These are phyloP conservation scores for Drosophila robusta DNA, from an alignment of 2,888 invertebrate species.

Conservation along the genomic window DNA sequence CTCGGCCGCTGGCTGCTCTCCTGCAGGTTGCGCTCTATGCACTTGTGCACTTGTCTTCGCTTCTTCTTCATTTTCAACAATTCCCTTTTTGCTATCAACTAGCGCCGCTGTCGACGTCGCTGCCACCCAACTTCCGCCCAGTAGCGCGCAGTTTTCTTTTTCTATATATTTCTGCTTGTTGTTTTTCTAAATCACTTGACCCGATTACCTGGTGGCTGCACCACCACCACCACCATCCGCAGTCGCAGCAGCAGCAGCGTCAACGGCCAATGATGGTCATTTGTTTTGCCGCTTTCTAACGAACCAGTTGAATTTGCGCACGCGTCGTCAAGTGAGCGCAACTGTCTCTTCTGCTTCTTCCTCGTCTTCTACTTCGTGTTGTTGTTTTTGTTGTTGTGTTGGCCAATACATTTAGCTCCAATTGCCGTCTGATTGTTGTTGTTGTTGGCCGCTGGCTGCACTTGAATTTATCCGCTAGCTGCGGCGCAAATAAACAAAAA, in stretches of 20 bases:
- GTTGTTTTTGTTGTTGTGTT: conserved; percentile 19
- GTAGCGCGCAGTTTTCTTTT: conserved; percentile 50
- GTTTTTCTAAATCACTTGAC: conserved; percentile 77
- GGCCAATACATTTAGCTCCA: conserved; percentile 29
- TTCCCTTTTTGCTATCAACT: conserved; percentile 52
- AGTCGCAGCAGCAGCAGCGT: conserved; percentile 27
- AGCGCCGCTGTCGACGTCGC: conserved; percentile 1
- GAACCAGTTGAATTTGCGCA: conserved; percentile 80
- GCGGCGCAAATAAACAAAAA: conserved; percentile 15
- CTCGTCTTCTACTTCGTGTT: not conserved
- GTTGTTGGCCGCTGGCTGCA: conserved; percentile 41
- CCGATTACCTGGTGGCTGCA: conserved; percentile 78
- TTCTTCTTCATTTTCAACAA: conserved; percentile 38
- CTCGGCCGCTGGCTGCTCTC: conserved; percentile 37
- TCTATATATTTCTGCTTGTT: conserved; percentile 14
- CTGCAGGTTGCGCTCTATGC: conserved; percentile 69
- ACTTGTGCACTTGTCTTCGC: conserved; percentile 56
- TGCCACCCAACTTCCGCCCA: conserved; percentile 51
- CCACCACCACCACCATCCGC: conserved; percentile 36
- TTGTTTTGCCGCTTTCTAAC: conserved; percentile 81
- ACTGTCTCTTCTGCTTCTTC: conserved; percentile 26
- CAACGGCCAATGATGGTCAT: conserved; percentile 67
- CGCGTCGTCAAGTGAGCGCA: conserved; percentile 65
- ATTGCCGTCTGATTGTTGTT: conserved; percentile 25
- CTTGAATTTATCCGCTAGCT: conserved; percentile 45